A percentile compares a stretch with the other conserved stretches of the same genome.
Conservation (phyloP, 2,888 invertebrate species). For the Mallateleia sp. region DNA sequence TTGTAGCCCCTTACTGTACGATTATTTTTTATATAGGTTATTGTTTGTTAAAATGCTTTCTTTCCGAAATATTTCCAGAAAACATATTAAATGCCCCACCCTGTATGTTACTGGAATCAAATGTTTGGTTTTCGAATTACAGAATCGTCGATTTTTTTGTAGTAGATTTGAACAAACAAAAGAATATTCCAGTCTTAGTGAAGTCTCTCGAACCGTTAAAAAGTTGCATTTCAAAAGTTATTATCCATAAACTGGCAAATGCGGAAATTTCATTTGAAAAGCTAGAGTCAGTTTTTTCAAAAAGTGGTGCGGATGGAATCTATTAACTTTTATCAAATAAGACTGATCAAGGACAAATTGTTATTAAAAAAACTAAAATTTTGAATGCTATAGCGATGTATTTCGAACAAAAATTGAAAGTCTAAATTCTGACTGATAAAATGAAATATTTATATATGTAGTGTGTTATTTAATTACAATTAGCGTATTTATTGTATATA, state of each 20-base stretch:
- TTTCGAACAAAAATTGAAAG: not conserved
- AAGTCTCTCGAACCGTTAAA: slow-evolving; percentile 29
- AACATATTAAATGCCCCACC: too few species aligned
- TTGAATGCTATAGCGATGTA: slow-evolving; percentile 4
- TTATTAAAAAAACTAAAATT: slow-evolving; percentile 21
- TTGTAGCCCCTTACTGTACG: too few species aligned
- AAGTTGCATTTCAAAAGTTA: slow-evolving; percentile 11
- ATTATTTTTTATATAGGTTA: too few species aligned
- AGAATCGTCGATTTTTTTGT: slow-evolving; percentile 4
- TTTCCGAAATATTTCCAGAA: too few species aligned
- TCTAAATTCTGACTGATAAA: too few species aligned
- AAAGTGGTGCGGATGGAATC: slow-evolving; percentile 16
- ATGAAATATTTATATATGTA: too few species aligned
- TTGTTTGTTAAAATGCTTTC: too few species aligned
- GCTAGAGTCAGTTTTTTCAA: not conserved
- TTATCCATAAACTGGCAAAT: slow-evolving; percentile 34
- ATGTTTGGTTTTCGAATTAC: slow-evolving; percentile 24
- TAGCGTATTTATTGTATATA: too few species aligned
- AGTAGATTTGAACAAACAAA: slow-evolving; percentile 5
- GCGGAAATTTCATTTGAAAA: slow-evolving; percentile 31
- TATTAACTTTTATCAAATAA: slow-evolving; percentile 1
- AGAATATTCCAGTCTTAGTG: not conserved
- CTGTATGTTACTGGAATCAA: not conserved
- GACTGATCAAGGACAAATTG: slow-evolving; percentile 1
- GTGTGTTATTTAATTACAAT: too few species aligned